Percentiles rank a stretch among this genome's conserved stretches.
phyloP scores from a whole-genome alignment of 2,113 vertebrate genomes.

The Pachyramphus minor region DNA sequence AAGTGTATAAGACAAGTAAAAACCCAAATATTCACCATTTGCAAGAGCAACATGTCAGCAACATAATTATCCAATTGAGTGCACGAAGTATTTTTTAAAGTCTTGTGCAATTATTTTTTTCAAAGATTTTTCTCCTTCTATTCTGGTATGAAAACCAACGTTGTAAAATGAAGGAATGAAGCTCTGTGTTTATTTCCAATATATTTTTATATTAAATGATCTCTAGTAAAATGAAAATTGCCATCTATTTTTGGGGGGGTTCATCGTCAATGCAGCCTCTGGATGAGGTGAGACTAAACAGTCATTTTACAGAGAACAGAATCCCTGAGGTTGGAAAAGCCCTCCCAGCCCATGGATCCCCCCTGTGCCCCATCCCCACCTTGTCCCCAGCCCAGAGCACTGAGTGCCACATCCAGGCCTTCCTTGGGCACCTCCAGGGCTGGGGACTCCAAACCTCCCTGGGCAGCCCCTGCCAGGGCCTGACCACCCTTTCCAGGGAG shows the following conservation, averaged over 20 bases:
- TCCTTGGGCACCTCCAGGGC: neutral
- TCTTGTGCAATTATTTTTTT: neutral
- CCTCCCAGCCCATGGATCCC: fast-evolving
- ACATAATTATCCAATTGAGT: neutral
- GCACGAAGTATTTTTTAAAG: neutral
- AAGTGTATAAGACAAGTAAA: neutral
- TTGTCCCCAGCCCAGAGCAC: fast-evolving
- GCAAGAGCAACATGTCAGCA: neutral
- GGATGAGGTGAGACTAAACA: neutral
- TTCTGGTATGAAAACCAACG: neutral
- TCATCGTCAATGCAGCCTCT: neutral
- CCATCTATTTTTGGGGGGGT: neutral
- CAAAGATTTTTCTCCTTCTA: neutral
- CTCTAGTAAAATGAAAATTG: neutral
- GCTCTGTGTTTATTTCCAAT: neutral
- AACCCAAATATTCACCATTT: neutral
- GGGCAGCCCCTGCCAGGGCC: too few species aligned
- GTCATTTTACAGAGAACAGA: neutral
- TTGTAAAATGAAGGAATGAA: neutral
- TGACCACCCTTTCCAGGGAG: too few species aligned
- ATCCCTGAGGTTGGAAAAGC: neutral
- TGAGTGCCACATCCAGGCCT: neutral
- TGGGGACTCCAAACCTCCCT: too few species aligned
- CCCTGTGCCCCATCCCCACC: fast-evolving
- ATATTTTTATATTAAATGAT: neutral